Evolutionary conservation across 2,113 vertebrate genomes (phyloP), one percentile per base, ranked within the genome.

Genomic region (Martes martes): DNA sequence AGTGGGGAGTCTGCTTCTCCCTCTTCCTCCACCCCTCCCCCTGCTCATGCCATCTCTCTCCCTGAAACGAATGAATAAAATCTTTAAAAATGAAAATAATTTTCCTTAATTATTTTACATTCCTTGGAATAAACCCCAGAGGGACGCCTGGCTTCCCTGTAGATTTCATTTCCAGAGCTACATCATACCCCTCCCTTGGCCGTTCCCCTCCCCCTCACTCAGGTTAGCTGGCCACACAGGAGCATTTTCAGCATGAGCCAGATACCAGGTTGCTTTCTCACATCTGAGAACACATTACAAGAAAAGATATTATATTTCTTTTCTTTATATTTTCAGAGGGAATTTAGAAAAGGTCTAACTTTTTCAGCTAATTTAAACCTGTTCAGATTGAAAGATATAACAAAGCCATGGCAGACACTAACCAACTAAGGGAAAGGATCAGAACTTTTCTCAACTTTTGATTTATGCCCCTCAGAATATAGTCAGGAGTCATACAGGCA

Each of bases 141-240:
- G 2, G 47, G 65, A 31, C 26, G n/a, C 52, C 39, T 52, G 31
- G 28, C 11, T 21, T 73, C 7, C 80, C 4, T 18, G 36, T 55
- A n/a, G 11, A 55, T 67, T 79, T 93, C 33, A 28, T 6, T 69
- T 33, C 5, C 71, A 28, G 14, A 33, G 14, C 21, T 9, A 7
- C 26, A 39, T 21, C 16, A 18, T 82, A 55, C 50, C 19, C 4
- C 14, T 42, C 0, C 0, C 36, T 7, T 55, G 55, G 0, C 2
- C 28, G 16, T 65, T 52, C 45, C 47, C 2, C 11, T 7, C 1
- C 1, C 6, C 19, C 52, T 18, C 2, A 63, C 83, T 74, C 90
- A 90, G 83, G 24, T n/a, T 31, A 92, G 59, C 80, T 42, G 95
- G 8, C 63, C 39, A 73, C 52, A 83, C 47, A 92, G 73, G 65